These are phyloP conservation scores for Halictus ligatus DNA, from an alignment of 2,888 invertebrate genomes.

Conservation along the genomic window DNA sequence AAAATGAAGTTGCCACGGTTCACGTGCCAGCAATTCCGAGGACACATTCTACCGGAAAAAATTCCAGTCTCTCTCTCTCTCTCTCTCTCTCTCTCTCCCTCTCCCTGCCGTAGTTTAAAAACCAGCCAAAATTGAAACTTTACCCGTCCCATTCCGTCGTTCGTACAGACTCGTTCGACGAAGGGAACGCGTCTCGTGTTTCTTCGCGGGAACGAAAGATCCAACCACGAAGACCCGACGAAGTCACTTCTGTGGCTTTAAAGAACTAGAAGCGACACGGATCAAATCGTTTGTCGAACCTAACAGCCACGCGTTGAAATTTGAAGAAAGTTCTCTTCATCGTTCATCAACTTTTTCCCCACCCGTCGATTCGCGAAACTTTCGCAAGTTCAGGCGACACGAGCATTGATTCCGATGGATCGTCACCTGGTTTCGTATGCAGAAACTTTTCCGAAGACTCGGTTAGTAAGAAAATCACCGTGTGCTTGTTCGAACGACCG, in stretches of 20 bases:
- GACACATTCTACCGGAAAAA: neutral
- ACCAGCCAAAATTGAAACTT: neutral
- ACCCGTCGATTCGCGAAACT: constrained; percentile 18
- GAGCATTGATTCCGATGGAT: constrained; percentile 24
- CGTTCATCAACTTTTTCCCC: constrained; percentile 7
- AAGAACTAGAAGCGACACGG: neutral
- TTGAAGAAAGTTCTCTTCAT: neutral
- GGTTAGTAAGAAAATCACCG: constrained; percentile 14
- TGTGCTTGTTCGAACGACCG: no score
- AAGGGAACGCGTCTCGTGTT: neutral
- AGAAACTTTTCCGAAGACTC: constrained; percentile 12
- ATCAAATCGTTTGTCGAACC: neutral
- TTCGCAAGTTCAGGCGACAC: constrained; percentile 8
- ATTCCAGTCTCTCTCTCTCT: neutral
- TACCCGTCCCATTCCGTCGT: neutral
- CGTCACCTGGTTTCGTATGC: neutral
- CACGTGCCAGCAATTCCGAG: neutral
- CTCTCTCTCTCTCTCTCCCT: no score
- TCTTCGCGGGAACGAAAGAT: neutral
- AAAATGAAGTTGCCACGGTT: neutral
- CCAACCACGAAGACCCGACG: neutral
- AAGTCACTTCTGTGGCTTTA: constrained; percentile 13
- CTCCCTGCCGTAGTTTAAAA: neutral
- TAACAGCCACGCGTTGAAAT: neutral
- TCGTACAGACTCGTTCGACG: neutral